Evolutionary conservation across 2,113 vertebrate species (phyloP), one percentile per base, ranked within the genome.

Genomic region (Malurus cyaneus): DNA sequence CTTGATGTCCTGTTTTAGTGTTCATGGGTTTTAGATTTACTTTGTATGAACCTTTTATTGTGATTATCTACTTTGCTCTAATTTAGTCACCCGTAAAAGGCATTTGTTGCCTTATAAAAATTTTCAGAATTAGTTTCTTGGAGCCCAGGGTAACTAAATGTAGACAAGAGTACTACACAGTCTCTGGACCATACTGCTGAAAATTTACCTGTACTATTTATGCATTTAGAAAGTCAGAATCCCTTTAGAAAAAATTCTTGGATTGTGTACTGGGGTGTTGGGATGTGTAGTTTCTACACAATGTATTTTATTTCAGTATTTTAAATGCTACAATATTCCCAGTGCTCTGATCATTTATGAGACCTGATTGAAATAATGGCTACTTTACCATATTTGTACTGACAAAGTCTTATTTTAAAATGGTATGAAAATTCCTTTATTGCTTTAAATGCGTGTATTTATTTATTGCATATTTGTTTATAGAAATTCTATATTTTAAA

Each of bases 371-470:
- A 61, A 91, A 52, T 39, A 46, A 67, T 14, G 32, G 9, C 16
- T 76, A 18, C 3, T 44, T 14, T 72, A 41, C 6, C 13, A n/a
- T 67, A 67, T 21, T 64, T n/a, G 42, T 25, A 20, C 2, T 57
- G 17, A 5, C 19, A 73, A 83, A 90, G 74, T 36, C 20, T 78
- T 74, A n/a, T 28, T 50, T 78, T 71, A 20, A 84, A 66, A 89
- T 34, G 0, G 7, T 29, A 46, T 50, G 1, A 57, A 21, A 72
- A 39, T 18, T 53, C 2, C 1, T 79, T 71, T 26, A 42, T 32
- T 72, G 5, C 19, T 19, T 49, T 15, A 29, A 79, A 36, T 39
- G 3, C 5, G 18, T 61, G 10, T 56, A 21, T n/a, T 31, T 23
- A 23, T 39, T n/a, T 39, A 44, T 46, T 52, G 8, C 6, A 12